Evolutionary conservation across 2,888 invertebrate genomes (phyloP), one percentile per base, ranked within the genome.

Genomic region (Heterodera filipjevi): DNA sequence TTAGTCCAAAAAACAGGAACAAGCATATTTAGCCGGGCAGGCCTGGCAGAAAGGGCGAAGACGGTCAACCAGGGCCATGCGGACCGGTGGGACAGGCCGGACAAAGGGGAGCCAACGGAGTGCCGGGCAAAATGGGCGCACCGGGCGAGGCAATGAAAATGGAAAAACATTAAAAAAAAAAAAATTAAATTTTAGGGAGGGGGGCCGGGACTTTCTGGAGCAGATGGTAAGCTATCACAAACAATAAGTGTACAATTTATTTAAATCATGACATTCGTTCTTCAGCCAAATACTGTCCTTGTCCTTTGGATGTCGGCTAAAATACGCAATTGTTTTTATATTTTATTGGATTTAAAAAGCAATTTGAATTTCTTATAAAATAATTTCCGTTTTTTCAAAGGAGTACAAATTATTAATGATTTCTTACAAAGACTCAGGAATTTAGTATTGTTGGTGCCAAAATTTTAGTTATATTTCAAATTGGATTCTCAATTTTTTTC

Each of bases 271-370:
- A 10, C 2, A 27, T 59, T 59, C 27, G n/a, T 59, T 59, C n/a
- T 59, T 30, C 22, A 59, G 59, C 59, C 22, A 68, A 68, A 35
- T 68, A 68, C 35, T 68, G 68, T 68, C 68, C 68, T 10, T 68
- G 68, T 33, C 68, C 68, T 2, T 27, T 35, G 35, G 22, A 16
- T 6, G 68, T 19, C 5, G 35, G 35, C 5, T 68, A 33, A 68
- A 68, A 68, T 27, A 66, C 66, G 1, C 8, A 59, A 22, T 59
- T 22, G 6, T n/a, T n/a, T 6, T n/a, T n/a, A n/a, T n/a, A n/a
- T n/a, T n/a, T n/a, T n/a, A n/a, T n/a, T n/a, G n/a, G n/a, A n/a
- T n/a, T n/a, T n/a, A n/a, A n/a, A n/a, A n/a, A n/a, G n/a, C n/a
- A n/a, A n/a, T n/a, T n/a, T n/a, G n/a, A n/a, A n/a, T n/a, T n/a